Evolutionary conservation across 2,113 vertebrate species (phyloP).

Genomic region (Hippolais icterina): DNA sequence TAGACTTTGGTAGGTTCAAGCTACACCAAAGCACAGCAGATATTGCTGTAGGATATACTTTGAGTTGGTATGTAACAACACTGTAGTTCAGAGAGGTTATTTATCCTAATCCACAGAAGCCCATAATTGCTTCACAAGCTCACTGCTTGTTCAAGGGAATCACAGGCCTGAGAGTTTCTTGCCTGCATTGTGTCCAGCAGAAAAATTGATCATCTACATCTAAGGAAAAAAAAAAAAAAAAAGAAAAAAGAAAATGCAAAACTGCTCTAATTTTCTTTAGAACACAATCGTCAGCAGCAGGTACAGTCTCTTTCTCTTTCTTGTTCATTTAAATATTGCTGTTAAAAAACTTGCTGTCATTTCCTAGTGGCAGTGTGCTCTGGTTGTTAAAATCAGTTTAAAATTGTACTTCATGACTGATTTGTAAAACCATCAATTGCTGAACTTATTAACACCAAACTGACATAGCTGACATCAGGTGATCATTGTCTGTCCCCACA

Average conservation of each 20-base stretch:
- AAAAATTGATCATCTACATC: background rate
- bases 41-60: constrained; percentile 31
- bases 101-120: constrained; percentile 49
- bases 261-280: background rate
- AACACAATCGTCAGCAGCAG: background rate
- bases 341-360: background rate
- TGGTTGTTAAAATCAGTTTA: constrained; percentile 20
- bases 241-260: background rate
- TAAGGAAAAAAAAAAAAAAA: background rate
- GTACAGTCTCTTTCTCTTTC: background rate
- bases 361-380: background rate
- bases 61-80: constrained; percentile 3
- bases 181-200: background rate
- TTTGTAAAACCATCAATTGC: constrained; percentile 33
- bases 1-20: background rate
- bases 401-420: constrained; percentile 9
- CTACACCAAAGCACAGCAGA: constrained; percentile 23
- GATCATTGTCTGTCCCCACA: background rate
- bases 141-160: constrained; percentile 12
- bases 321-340: background rate
- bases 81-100: background rate
- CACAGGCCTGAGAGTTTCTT: constrained; percentile 12
- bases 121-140: constrained; percentile 44
- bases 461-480: background rate
- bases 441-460: background rate